Evolutionary conservation across 64 coral and sea anemone genomes (phyloP).

Genomic region (Montipora sp.): DNA sequence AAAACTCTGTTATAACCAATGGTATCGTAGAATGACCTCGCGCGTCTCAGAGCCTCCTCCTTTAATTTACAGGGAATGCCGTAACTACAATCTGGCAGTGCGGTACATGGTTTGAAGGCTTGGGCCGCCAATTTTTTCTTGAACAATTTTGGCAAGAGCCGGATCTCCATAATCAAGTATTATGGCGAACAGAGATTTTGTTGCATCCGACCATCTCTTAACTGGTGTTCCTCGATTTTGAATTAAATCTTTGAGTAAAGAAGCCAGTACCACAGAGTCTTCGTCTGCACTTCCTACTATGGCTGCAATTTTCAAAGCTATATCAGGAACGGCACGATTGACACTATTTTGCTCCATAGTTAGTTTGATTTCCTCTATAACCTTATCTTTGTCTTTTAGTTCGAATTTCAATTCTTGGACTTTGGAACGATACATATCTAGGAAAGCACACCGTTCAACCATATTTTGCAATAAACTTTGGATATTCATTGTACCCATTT

Average conservation of each 20-base stretch:
- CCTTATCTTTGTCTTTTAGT: constrained; percentile 4
- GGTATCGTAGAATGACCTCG: constrained; percentile 9
- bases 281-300: constrained; percentile 14
- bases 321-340: constrained; percentile 42
- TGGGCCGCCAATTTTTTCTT: constrained; percentile 16
- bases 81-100: background rate
- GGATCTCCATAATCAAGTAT: constrained; percentile 68
- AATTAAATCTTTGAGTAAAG: constrained; percentile 18
- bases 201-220: constrained; percentile 49
- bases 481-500: constrained; percentile 22
- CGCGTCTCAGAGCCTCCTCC: background rate
- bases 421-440: constrained; percentile 7
- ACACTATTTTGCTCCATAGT: constrained; percentile 26
- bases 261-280: constrained; percentile 1
- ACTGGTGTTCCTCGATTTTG: constrained; percentile 5
- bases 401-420: constrained; percentile 5
- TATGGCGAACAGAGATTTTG: constrained; percentile 66
- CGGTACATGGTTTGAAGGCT: background rate
- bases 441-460: constrained; percentile 1
- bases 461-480: constrained; percentile 23
- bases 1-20: constrained; percentile 39
- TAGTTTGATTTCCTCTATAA: constrained; percentile 1
- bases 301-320: constrained; percentile 56
- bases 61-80: background rate
- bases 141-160: background rate